Base-by-base conservation (phyloP, 2,888 invertebrate species). In the Anticlea derivata region DNA sequence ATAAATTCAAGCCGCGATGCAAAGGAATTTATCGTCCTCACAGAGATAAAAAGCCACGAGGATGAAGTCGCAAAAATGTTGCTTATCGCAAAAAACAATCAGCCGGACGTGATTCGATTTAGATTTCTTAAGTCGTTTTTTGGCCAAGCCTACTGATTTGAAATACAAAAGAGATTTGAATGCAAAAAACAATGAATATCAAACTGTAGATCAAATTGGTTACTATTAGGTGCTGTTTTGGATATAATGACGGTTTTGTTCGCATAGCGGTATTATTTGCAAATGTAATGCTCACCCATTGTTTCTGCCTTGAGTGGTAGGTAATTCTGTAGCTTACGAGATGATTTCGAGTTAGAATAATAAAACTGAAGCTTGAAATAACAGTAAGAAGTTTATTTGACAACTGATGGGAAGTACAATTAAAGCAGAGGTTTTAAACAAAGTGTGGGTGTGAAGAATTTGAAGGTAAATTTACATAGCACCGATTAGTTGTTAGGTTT, bases 31-130 rank as follows among this genome's bases (percentile, higher is more conserved):
- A 62, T 57, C 45, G 59, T 55, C 51, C 57, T 58, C 49, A 29
- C 40, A 55, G 13, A 52, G 41, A 61, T 53, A 59, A 59, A 54
- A 51, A 59, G 41, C 33, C 37, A 50, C 48, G 52, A 57, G 61
- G 46, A 48, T 60, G 50, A 59, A 57, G 54, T 54, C 60, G 56
- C 58, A 70, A 75, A 76, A 73, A 70, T 71, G 64, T 68, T 61
- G 67, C 65, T 73, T 78, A 78, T 80, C 75, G 61, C 65, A 73
- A 78, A 76, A 84, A 78, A 71, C 73, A 75, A 86, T 81, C 73
- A 63, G 58, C 50, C 64, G 67, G 74, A 85, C 86, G 86, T 86
- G 86, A 84, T 81, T 86, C 81, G 75, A 86, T 87, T 85, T 80
- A 75, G 68, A 75, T 77, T 61, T 78, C 69, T 62, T 71, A 70